A percentile compares a stretch with the other conserved stretches of the same genome.
Conservation (phyloP, 2,797 vertebrate species). For the Staurois parvus region DNA sequence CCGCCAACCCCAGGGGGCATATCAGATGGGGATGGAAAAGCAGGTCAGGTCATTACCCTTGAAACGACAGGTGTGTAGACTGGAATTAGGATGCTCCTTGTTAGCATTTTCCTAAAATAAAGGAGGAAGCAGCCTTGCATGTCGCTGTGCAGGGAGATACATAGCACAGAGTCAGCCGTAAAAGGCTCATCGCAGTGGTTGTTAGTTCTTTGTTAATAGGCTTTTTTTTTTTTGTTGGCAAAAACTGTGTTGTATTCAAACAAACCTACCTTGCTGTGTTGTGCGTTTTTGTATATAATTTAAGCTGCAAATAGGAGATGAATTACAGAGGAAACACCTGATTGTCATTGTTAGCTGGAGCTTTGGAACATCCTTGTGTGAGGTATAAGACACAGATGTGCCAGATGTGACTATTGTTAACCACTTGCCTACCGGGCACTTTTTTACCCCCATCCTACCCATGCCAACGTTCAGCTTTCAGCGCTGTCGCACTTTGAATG, state of each 20-base stretch:
- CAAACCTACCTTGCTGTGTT: not conserved
- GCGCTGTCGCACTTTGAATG: too few species aligned
- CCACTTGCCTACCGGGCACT: too few species aligned
- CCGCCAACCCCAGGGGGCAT: slow-evolving; percentile 34
- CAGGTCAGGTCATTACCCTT: slow-evolving; percentile 47
- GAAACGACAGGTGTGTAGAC: slow-evolving; percentile 11
- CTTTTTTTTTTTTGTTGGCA: too few species aligned
- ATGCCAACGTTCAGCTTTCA: too few species aligned
- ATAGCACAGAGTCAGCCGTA: not conserved
- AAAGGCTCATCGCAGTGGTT: not conserved
- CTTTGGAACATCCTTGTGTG: too few species aligned
- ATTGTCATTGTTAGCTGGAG: too few species aligned
- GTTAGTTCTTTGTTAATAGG: too few species aligned
- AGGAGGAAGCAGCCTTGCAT: not conserved
- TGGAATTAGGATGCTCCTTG: slow-evolving; percentile 23
- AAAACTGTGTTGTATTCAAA: not conserved
- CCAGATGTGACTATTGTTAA: too few species aligned
- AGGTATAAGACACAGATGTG: too few species aligned
- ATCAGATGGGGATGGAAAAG: slow-evolving; percentile 37
- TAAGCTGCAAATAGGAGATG: too few species aligned
- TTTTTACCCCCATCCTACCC: too few species aligned
- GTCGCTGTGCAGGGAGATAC: not conserved
- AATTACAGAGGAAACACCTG: too few species aligned
- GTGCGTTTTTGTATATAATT: not conserved
- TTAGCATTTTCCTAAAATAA: slow-evolving; percentile 21